Percentiles rank a stretch among this genome's conserved stretches.
Evolutionary conservation across 2,113 vertebrate genomes (phyloP).

Genomic region (Chloroceryle aenea): DNA sequence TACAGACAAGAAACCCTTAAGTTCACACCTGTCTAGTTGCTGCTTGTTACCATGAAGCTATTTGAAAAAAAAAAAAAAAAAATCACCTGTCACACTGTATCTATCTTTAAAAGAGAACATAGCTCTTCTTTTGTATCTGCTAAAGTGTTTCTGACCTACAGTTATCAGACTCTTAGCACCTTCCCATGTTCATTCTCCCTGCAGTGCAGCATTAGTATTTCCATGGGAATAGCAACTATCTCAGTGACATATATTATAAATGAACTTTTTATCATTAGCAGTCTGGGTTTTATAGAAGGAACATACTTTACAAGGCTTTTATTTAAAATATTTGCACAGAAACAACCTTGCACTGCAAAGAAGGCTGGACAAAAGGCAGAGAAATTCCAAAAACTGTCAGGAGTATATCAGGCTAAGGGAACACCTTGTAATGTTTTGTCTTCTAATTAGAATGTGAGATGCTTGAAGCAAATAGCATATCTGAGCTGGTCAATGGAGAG

Average conservation of each 20-base stretch:
- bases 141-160: not conserved
- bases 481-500: constrained; percentile 20
- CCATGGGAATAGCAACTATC: not conserved
- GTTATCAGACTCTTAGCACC: not conserved
- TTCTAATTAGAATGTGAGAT: constrained; percentile 33
- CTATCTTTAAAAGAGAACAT: not conserved
- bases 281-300: not conserved
- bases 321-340: not conserved
- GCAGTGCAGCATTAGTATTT: not conserved
- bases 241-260: not conserved
- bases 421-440: not conserved
- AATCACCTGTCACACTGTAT: not conserved
- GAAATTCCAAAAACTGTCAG: not conserved
- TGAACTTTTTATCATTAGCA: not conserved
- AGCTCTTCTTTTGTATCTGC: not conserved
- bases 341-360: not conserved
- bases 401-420: not conserved
- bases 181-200: not conserved
- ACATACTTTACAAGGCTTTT: not conserved
- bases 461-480: not conserved
- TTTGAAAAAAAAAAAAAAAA: not conserved
- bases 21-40: not conserved
- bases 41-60: not conserved
- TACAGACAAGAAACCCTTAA: not conserved
- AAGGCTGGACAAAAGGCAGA: not conserved